Percentiles rank a stretch among this genome's conserved stretches.
Conservation (phyloP, 2,113 vertebrate species). For the Elephantulus edwardii region DNA sequence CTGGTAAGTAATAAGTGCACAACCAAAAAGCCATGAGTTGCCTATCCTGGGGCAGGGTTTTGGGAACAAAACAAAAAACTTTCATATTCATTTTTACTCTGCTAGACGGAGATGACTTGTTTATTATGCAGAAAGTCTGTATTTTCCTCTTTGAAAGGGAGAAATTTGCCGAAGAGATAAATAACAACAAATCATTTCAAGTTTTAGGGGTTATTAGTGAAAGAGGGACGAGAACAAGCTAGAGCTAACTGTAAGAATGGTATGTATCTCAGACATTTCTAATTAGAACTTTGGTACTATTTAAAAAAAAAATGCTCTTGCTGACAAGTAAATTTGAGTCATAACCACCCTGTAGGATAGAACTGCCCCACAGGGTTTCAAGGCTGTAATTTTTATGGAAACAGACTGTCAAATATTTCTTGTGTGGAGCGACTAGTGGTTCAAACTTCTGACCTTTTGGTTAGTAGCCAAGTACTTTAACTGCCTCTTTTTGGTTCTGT, state of each 20-base stretch:
- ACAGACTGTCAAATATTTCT: neutral
- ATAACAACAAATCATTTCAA: neutral
- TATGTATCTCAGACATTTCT: neutral
- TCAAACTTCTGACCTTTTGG: neutral
- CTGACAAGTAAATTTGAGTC: too few species aligned
- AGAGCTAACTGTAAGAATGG: neutral
- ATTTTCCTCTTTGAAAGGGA: neutral
- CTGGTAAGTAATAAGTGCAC: slow-evolving; percentile 58
- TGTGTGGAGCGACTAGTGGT: neutral
- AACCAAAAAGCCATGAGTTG: slow-evolving; percentile 59
- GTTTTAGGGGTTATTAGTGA: slow-evolving; percentile 42
- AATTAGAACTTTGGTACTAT: neutral
- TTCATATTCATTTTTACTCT: slow-evolving; percentile 48
- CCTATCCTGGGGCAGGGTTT: slow-evolving; percentile 29
- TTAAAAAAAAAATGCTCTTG: neutral
- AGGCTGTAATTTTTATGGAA: neutral
- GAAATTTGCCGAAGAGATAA: slow-evolving; percentile 47
- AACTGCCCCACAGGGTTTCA: neutral
- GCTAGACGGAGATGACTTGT: slow-evolving; percentile 27
- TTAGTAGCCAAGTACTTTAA: neutral
- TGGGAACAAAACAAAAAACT: slow-evolving; percentile 48
- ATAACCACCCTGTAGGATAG: neutral
- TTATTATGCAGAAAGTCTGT: slow-evolving; percentile 19
- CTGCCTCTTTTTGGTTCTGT: neutral
- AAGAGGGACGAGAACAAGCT: slow-evolving; percentile 27